Base-by-base conservation (phyloP, 2,888 invertebrate genomes). In the Dermolepida albohirtum region DNA sequence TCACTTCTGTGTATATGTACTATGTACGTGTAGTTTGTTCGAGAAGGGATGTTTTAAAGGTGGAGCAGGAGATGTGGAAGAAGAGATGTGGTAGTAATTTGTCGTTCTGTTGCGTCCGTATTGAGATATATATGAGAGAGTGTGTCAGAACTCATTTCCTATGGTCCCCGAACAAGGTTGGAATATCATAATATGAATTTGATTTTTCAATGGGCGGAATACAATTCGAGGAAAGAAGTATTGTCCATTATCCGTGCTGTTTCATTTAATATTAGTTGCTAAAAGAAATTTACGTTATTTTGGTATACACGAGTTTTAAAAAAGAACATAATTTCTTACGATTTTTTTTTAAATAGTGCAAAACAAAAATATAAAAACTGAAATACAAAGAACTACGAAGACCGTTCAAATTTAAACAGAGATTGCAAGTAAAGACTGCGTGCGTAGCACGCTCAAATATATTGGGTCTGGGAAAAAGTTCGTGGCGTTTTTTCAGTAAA, bases 141-240 rank as follows among this genome's bases (percentile, higher is more conserved):
- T 75, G 77, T 77, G 81, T 81, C 82, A 80, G 78, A 75, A 79
- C 76, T 81, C 80, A 81, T 82, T 82, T 81, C 80, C 80, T 80
- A 82, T 81, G 79, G 77, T 72, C 77, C 78, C 76, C 78, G 74
- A 78, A 77, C 77, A 78, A 73, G 76, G 76, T 75, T 73, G 70
- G 68, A 75, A 73, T 5, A 59, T 57, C 57, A 7, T 76, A 77
- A 76, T 77, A 79, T 75, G 76, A 78, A 80, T 79, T 78, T 79
- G 79, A 79, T 80, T 80, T 79, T 66, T 57, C 57, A 66, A 57
- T 57, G 57, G 57, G 50, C 47, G 40, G 44, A 57, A 57, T 57
- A 39, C 57, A 50, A 55, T 34, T 59, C 47, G 59, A 44, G 59
- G 59, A 59, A 59, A 16, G 5, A 29, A 59, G 44, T 44, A 59